These are phyloP conservation scores for Chiroxiphia lanceolata DNA, from an alignment of 2,797 vertebrate species.

Conservation along the genomic window DNA sequence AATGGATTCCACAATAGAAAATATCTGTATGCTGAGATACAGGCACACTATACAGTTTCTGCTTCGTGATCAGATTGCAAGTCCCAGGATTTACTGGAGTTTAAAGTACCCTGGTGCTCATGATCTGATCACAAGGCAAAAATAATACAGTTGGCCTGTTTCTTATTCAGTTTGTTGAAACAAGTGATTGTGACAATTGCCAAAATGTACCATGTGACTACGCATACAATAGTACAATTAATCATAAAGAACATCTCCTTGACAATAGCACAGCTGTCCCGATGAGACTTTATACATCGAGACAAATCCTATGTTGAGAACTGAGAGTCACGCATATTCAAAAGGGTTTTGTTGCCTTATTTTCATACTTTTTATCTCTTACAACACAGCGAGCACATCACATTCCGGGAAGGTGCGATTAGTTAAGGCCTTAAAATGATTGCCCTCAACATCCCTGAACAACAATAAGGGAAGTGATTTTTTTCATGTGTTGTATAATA, in stretches of 20 bases:
- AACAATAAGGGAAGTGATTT: background rate
- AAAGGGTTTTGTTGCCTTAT: background rate
- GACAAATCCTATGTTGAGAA: background rate
- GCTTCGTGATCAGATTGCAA: background rate
- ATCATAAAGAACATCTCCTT: background rate
- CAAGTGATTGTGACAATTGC: background rate
- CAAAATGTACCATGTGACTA: background rate
- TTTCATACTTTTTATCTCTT: background rate
- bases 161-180: constrained; percentile 5
- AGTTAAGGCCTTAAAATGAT: constrained; percentile 55
- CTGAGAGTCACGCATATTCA: background rate
- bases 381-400: constrained; percentile 66
- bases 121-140: background rate
- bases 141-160: background rate
- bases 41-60: background rate
- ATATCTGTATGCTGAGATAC: background rate
- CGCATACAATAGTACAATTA: background rate
- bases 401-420: constrained; percentile 70
- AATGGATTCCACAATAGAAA: background rate
- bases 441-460: constrained; percentile 73
- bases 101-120: background rate
- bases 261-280: background rate
- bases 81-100: background rate
- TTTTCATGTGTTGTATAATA: background rate
- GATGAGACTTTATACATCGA: background rate